Conservation (phyloP, 2,113 vertebrate genomes). For the Hassar affinis region DNA sequence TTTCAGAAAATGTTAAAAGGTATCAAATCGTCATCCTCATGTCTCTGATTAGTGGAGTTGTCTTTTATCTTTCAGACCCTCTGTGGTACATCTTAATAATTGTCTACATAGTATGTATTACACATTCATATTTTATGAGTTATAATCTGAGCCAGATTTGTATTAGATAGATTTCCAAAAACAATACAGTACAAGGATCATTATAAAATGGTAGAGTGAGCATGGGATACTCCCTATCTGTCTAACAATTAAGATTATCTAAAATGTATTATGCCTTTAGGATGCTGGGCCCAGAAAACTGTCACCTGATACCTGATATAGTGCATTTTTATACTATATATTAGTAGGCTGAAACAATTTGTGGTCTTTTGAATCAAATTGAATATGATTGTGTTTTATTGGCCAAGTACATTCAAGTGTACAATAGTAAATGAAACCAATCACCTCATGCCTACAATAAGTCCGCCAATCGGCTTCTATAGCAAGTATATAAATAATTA, state of each 20-base stretch:
- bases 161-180: not conserved
- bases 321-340: not conserved
- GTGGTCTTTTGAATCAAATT: not conserved
- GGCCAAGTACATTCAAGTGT: not conserved
- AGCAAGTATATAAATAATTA: not conserved
- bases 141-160: not conserved
- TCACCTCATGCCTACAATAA: constrained; percentile 56
- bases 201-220: not conserved
- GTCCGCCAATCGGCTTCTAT: constrained; percentile 22
- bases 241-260: not conserved
- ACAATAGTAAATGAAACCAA: constrained; percentile 54
- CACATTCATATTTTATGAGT: not conserved
- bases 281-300: not conserved
- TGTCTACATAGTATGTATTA: not conserved
- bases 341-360: not conserved
- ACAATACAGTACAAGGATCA: not conserved
- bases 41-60: not conserved
- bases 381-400: not conserved
- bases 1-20: not conserved
- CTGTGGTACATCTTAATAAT: not conserved
- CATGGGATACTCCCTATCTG: not conserved
- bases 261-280: not conserved
- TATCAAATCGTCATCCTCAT: not conserved
- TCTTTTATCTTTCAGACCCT: not conserved
- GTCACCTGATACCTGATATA: not conserved